Evolutionary conservation across 2,888 invertebrate genomes (phyloP), one percentile per base, ranked within the genome.

Genomic region (Agapostemon virescens): DNA sequence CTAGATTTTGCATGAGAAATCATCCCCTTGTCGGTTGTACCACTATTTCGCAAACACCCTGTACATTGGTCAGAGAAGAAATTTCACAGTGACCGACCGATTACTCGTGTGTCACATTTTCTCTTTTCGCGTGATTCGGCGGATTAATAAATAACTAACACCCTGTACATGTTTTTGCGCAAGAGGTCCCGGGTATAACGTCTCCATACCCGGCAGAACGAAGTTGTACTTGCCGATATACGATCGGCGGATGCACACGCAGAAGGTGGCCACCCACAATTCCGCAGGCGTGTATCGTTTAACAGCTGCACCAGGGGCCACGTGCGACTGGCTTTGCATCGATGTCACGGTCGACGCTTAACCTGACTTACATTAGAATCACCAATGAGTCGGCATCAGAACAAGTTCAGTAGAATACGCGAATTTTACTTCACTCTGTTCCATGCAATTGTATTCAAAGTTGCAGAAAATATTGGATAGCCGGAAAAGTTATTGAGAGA

Each of bases 201-300:
- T 92, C 91, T 92, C 91, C 91, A 91, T 91, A 86, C 72, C 79
- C 73, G 85, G 86, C 82, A 78, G 85, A 88, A 90, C 89, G 90
- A 91, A 91, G 91, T 90, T 90, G 91, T 91, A 90, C 89, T 89
- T 87, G 90, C 89, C 91, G 90, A 91, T 91, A 90, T 91, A 90
- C 90, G 91, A 91, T 91, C 91, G 89, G 85, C 82, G 86, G 86
- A 88, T 85, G 85, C 84, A 84, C 86, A 87, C 86, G 88, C 86
- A 88, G 84, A 88, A 89, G 85, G 84, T 89, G 92, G 89, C 92
- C 92, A 92, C 92, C 92, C 92, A 91, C 90, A 88, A 90, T 89
- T 90, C 89, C 82, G 83, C 85, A 84, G 79, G 80, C 86, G 83
- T 85, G 86, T 88, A 87, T 86, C 88, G 84, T 87, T 88, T 87